These are phyloP conservation scores for Diuraphis noxia DNA, from an alignment of 1,140 invertebrate species.

Conservation along the genomic window DNA sequence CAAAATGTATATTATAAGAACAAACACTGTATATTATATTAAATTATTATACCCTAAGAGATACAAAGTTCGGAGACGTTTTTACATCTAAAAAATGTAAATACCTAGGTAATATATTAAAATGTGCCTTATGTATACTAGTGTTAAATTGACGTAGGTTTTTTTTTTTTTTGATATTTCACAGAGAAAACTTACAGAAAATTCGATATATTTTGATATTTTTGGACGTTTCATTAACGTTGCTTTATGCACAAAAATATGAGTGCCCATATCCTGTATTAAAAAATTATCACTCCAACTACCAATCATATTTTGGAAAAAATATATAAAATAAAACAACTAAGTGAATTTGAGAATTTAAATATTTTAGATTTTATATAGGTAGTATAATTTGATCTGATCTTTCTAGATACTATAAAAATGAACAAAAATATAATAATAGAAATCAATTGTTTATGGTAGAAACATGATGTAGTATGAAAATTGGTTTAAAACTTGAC, in stretches of 20 bases:
- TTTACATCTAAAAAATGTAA: too few relatives aligned
- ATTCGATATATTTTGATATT: background rate
- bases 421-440: background rate
- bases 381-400: background rate
- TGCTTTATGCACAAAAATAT: background rate
- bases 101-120: too few relatives aligned
- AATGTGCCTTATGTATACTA: background rate
- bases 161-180: background rate
- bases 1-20: background rate
- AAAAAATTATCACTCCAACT: background rate
- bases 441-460: background rate
- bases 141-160: background rate
- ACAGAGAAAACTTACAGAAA: background rate
- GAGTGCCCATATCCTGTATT: background rate
- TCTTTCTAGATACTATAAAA: background rate
- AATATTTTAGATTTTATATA: background rate
- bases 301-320: background rate
- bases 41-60: background rate
- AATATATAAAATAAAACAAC: too few relatives aligned
- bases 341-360: too few relatives aligned
- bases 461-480: background rate
- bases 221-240: too few relatives aligned
- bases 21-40: background rate
- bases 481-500: background rate
- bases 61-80: background rate